Evolutionary conservation across 2,797 vertebrate genomes (phyloP), one percentile per base, ranked within the genome.

Genomic region (Sparidentex hasta): DNA sequence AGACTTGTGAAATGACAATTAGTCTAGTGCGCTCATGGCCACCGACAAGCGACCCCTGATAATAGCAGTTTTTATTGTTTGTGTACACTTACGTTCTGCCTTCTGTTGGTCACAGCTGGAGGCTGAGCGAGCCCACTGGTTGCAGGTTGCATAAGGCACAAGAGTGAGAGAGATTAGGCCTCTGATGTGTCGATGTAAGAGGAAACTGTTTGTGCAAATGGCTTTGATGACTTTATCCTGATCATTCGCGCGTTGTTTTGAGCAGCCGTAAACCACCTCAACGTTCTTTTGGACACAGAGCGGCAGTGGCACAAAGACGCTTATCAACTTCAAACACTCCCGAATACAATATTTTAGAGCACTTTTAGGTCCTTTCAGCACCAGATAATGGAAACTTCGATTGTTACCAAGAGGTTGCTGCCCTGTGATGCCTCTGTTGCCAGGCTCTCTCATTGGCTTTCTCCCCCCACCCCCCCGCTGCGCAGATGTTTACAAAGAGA

Each of bases 401-500:
- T 93, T 91, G 91, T 91, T 92, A 94, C 84, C 84, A 85, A 92
- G 92, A 93, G 92, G 92, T 94, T 91, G 91, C 83, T 93, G 90
- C 77, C 90, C 91, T 90, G 90, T 94, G 92, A 94, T 93, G 92
- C 92, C 86, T 93, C 89, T 93, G 93, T 93, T 94, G 92, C 90
- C 90, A 90, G 83, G 90, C 90, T 94, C 84, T 93, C 91, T 95
- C 92, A 93, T 93, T 92, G 93, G 91, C 86, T 92, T 88, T 86
- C 84, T 85, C 85, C 90, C 89, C 92, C 92, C 43, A n/a, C 27
- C 27, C 27, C 27, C 27, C 33, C 8, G 67, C 92, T 93, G 92
- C 67, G 88, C 90, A 92, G 92, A 95, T 96, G 93, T 96, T 95
- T 95, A 94, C 94, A 92, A 92, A 95, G 92, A 95, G 93, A 94